These are phyloP conservation scores for Scomber scombrus DNA, from an alignment of 2,113 vertebrate species.

Conservation along the genomic window DNA sequence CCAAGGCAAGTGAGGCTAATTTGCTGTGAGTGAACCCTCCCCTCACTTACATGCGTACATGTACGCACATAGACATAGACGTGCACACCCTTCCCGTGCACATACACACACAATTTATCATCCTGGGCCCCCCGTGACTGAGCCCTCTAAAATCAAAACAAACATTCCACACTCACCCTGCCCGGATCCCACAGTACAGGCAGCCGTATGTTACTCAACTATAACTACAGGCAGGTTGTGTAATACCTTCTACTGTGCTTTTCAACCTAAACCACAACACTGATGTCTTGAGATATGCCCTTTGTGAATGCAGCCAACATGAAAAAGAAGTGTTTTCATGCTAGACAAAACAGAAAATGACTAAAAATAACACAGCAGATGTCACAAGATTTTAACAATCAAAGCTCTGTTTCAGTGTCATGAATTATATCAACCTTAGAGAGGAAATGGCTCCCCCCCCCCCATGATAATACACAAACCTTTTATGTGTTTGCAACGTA, in stretches of 20 bases:
- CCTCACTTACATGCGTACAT: not conserved
- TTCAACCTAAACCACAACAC: conserved; percentile 14
- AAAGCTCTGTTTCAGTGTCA: not conserved
- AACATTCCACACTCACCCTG: conserved; percentile 56
- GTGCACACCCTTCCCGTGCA: not conserved
- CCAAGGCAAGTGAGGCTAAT: conserved; percentile 62
- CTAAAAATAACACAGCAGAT: not conserved
- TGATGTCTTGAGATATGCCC: not conserved
- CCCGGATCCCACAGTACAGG: conserved; percentile 44
- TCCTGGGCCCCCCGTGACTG: conserved; percentile 23
- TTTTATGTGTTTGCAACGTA: conserved; percentile 2
- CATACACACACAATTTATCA: not conserved
- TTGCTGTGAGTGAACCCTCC: conserved; percentile 43
- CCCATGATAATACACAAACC: conserved; percentile 2
- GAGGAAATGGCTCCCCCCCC: not conserved
- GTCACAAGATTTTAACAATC: not conserved
- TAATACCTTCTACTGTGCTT: conserved; percentile 43
- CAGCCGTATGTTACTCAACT: conserved; percentile 66
- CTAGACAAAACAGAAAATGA: not conserved
- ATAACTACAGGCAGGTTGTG: conserved; percentile 63
- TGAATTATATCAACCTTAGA: not conserved
- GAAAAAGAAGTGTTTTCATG: not conserved
- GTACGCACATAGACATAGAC: not conserved
- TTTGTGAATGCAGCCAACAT: not conserved
- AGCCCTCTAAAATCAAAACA: conserved; percentile 61